These are phyloP conservation scores for Heteronetta atricapilla DNA, from an alignment of 2,113 vertebrate genomes.

Conservation along the genomic window DNA sequence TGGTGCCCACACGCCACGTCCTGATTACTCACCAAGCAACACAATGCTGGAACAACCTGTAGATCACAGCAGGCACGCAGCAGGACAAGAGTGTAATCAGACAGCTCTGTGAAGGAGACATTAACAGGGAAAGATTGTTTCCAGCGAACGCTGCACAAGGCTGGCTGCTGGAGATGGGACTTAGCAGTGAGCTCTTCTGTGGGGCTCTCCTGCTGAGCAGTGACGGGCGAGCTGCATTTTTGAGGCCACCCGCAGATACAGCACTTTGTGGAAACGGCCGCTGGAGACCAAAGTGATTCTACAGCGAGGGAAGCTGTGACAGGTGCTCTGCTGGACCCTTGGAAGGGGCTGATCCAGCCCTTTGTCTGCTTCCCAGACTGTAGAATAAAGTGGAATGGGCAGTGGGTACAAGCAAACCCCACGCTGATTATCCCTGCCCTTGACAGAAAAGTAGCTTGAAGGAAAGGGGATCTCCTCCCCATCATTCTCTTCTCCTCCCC, in stretches of 20 bases:
- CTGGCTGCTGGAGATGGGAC: not conserved
- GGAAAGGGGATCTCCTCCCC: not conserved
- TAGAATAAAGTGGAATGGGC: not conserved
- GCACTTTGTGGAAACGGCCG: accelerated
- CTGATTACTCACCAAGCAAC: conserved; percentile 74
- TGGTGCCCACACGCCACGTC: not conserved
- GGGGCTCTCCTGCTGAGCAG: not conserved
- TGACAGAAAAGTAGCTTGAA: not conserved
- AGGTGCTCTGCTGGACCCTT: not conserved
- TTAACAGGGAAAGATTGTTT: not conserved
- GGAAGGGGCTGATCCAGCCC: not conserved
- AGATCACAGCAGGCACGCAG: conserved; percentile 83
- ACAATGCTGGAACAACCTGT: conserved; percentile 61
- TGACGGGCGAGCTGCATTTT: not conserved
- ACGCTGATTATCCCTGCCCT: not conserved
- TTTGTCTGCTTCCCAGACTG: not conserved
- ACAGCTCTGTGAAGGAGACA: conserved; percentile 82
- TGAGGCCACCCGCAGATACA: not conserved
- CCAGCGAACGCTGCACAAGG: not conserved
- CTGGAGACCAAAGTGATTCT: not conserved
- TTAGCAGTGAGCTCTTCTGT: not conserved
- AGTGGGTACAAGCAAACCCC: not conserved
- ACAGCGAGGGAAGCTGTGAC: not conserved
- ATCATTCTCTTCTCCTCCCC: not conserved
- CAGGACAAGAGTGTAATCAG: conserved; percentile 68